Evolutionary conservation across 2,113 vertebrate species (phyloP).

Genomic region (Stigmatopora nigra): DNA sequence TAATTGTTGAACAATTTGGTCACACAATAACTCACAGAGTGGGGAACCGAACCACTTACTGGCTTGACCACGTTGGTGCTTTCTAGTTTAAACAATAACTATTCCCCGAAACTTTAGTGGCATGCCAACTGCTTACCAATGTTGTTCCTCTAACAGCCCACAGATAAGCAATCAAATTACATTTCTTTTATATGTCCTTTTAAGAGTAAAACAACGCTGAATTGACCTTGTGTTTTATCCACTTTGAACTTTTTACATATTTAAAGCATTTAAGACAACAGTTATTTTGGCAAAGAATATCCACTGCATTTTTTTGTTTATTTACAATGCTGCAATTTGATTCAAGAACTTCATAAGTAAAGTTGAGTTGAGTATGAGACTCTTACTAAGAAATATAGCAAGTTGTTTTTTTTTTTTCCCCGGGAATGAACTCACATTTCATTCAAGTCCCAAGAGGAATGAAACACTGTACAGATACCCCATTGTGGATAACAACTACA

Average conservation of each 20-base stretch:
- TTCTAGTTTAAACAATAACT: too few species aligned
- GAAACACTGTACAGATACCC: constrained; percentile 7
- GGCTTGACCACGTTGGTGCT: too few species aligned
- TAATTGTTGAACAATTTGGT: too few species aligned
- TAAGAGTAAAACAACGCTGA: too few species aligned
- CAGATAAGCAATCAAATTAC: too few species aligned
- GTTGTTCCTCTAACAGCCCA: too few species aligned
- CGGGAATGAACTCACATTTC: constrained; percentile 23
- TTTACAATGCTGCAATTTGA: not conserved
- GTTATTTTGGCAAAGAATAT: not conserved
- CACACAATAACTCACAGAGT: too few species aligned
- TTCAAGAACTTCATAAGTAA: not conserved
- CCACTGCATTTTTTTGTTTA: not conserved
- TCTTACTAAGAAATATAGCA: constrained; percentile 10
- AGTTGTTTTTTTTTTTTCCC: constrained; percentile 15
- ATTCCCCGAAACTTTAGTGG: too few species aligned
- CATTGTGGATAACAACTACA: constrained; percentile 18
- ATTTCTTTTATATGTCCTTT: too few species aligned
- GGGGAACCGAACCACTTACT: too few species aligned
- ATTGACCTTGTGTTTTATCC: too few species aligned
- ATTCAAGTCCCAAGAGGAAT: constrained; percentile 25
- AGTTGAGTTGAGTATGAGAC: not conserved
- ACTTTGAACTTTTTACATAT: not conserved
- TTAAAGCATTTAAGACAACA: not conserved
- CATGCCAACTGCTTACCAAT: too few species aligned